phyloP scores from a whole-genome alignment of 2,113 vertebrate genomes.

The Larimichthys polyactis region DNA sequence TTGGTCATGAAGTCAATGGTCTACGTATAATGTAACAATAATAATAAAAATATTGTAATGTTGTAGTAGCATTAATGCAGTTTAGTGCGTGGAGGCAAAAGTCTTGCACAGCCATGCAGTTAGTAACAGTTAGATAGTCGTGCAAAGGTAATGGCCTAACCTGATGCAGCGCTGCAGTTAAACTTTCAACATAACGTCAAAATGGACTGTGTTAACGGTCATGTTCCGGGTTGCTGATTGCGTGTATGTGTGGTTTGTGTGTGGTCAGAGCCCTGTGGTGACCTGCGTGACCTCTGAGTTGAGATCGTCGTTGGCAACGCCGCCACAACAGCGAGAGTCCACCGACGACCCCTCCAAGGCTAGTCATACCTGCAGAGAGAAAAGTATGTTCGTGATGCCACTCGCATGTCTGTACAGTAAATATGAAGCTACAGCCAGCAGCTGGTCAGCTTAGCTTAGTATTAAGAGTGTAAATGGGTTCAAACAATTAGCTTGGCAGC shows the following conservation, averaged over 20 bases:
- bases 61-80: not conserved
- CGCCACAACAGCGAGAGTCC: slow-evolving; percentile 79
- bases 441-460: too few relatives aligned
- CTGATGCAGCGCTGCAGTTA: slow-evolving; percentile 16
- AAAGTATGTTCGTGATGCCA: not conserved
- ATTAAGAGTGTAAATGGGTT: too few relatives aligned
- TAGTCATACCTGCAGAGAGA: slow-evolving; percentile 92
- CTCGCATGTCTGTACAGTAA: too few relatives aligned
- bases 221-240: not conserved
- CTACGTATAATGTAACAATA: not conserved
- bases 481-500: too few relatives aligned
- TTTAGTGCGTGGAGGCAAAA: slow-evolving; percentile 24
- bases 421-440: too few relatives aligned
- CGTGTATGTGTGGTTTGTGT: not conserved
- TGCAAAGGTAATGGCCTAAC: not conserved
- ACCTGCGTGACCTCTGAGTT: slow-evolving; percentile 88
- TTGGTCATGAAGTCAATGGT: not conserved
- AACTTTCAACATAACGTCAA: not conserved
- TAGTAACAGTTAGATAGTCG: not conserved
- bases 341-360: slow-evolving; percentile 91
- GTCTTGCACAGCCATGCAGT: slow-evolving; percentile 24
- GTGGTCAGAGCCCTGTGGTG: slow-evolving; percentile 81
- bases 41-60: not conserved
- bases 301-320: slow-evolving; percentile 83
- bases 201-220: slow-evolving; percentile 8